Conservation (phyloP, 2,113 vertebrate species). For the Cynocephalus volans region DNA sequence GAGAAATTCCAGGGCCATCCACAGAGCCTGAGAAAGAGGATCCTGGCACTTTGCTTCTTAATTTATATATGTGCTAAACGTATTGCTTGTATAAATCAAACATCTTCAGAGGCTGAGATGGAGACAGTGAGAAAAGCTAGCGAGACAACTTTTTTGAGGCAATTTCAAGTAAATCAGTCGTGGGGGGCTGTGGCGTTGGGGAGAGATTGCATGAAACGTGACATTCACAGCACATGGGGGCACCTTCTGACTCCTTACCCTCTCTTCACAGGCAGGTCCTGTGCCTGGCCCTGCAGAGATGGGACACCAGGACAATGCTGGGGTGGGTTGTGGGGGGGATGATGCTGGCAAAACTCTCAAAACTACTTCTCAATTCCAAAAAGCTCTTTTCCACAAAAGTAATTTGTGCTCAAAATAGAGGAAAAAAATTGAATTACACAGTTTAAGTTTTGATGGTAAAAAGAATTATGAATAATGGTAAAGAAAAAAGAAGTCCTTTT, state of each 20-base stretch:
- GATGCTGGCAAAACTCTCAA: not conserved
- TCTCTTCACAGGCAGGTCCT: not conserved
- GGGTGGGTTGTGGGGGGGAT: not conserved
- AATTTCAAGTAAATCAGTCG: not conserved
- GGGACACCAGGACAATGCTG: not conserved
- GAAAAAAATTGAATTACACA: not conserved
- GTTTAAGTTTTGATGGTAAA: slow-evolving; percentile 47
- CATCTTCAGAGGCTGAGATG: not conserved
- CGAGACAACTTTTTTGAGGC: not conserved
- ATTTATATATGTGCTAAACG: not conserved
- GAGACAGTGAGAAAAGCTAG: not conserved
- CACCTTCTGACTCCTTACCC: too few relatives aligned
- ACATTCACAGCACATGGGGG: too few relatives aligned
- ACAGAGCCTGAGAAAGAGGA: not conserved
- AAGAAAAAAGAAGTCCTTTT: slow-evolving; percentile 15
- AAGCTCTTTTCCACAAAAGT: slow-evolving; percentile 38
- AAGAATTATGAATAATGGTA: not conserved
- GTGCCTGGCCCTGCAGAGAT: not conserved
- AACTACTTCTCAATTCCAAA: not conserved
- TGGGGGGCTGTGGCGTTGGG: not conserved
- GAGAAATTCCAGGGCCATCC: not conserved
- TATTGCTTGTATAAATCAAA: slow-evolving; percentile 4
- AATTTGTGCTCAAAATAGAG: not conserved
- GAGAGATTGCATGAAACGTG: not conserved
- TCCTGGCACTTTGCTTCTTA: not conserved